A percentile compares a stretch with the other conserved stretches of the same genome.
Conservation (phyloP, 2,797 vertebrate genomes). For the Chrysocyon brachyurus region DNA sequence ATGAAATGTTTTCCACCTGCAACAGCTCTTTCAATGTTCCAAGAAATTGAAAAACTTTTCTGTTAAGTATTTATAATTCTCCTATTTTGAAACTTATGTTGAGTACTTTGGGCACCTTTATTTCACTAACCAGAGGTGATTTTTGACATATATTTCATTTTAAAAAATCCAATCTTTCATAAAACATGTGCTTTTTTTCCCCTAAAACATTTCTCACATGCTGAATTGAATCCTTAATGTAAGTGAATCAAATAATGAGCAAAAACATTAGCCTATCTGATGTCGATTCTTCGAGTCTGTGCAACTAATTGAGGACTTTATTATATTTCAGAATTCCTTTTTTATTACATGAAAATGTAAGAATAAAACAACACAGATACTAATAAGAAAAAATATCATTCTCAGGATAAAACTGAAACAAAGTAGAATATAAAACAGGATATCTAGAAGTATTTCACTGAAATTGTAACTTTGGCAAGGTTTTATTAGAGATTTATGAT, state of each 20-base stretch:
- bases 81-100: background rate
- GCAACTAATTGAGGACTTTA: background rate
- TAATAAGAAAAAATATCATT: background rate
- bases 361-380: background rate
- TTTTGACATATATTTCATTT: background rate
- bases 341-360: background rate
- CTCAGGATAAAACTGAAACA: background rate
- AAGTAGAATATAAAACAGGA: background rate
- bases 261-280: background rate
- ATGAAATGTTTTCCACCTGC: background rate
- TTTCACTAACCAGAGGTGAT: background rate
- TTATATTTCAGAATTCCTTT: background rate
- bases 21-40: background rate
- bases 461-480: background rate
- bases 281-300: background rate
- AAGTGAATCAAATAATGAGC: background rate
- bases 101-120: background rate
- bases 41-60: background rate
- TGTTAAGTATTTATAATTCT: slow-evolving; percentile 40
- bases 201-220: background rate
- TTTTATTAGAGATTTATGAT: slow-evolving; percentile 13
- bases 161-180: background rate
- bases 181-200: background rate
- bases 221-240: slow-evolving; percentile 2
- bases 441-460: slow-evolving; percentile 38